Conservation (phyloP, 2,113 vertebrate genomes). For the Laticauda laticaudata region DNA sequence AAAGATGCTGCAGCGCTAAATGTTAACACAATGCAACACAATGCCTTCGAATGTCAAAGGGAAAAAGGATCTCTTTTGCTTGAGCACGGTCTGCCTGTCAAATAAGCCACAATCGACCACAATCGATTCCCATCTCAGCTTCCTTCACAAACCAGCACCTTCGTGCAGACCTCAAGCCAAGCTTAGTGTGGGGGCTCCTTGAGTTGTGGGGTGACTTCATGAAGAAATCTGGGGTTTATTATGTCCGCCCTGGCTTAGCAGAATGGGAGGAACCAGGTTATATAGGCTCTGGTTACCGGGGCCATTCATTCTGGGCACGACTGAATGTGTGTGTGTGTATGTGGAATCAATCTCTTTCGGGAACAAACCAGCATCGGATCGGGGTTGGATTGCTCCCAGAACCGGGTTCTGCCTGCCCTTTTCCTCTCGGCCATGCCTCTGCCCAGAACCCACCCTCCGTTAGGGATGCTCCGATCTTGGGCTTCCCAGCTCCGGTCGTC, state of each 20-base stretch:
- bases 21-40: neutral
- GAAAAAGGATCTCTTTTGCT: neutral
- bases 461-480: neutral
- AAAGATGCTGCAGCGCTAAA: too few relatives aligned
- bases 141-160: neutral
- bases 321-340: neutral
- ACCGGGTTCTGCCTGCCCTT: too few relatives aligned
- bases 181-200: neutral
- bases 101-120: fast-evolving
- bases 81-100: neutral
- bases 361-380: neutral
- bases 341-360: neutral
- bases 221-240: neutral
- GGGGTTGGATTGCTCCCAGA: neutral
- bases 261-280: neutral
- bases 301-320: neutral
- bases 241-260: neutral
- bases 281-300: neutral
- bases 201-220: neutral
- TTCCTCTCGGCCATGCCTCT: neutral
- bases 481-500: neutral
- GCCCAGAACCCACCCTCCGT: neutral
- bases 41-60: neutral
- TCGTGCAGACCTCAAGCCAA: neutral
- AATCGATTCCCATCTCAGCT: neutral